A percentile compares a stretch with the other conserved stretches of the same genome.
These are phyloP conservation scores for Liparis tanakae DNA, from an alignment of 2,797 vertebrate genomes.

Conservation along the genomic window DNA sequence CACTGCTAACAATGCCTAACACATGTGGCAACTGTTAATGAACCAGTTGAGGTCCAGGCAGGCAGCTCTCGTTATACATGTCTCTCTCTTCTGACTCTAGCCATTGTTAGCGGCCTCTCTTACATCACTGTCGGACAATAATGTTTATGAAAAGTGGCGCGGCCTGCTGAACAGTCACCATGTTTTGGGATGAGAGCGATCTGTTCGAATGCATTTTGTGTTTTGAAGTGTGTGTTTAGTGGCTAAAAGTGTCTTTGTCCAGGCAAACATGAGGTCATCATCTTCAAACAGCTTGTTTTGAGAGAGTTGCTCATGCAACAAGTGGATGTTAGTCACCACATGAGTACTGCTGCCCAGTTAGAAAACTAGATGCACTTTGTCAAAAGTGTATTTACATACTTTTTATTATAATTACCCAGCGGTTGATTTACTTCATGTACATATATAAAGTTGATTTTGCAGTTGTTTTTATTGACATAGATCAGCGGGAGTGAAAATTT, in stretches of 20 bases:
- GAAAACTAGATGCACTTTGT: slow-evolving; percentile 18
- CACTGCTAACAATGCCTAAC: slow-evolving; percentile 39
- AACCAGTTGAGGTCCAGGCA: slow-evolving; percentile 38
- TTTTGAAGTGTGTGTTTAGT: slow-evolving; percentile 28
- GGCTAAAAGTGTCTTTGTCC: slow-evolving; percentile 40
- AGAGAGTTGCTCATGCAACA: slow-evolving; percentile 61
- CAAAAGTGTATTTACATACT: slow-evolving; percentile 2
- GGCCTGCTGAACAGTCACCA: slow-evolving; percentile 5
- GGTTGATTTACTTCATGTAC: slow-evolving; percentile 4
- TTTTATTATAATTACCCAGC: background rate
- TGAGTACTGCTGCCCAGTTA: slow-evolving; percentile 17
- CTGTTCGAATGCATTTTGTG: background rate
- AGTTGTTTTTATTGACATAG: background rate
- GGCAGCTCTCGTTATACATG: slow-evolving; percentile 19
- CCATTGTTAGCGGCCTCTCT: slow-evolving; percentile 21
- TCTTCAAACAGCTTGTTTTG: slow-evolving; percentile 43
- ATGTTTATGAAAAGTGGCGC: slow-evolving; percentile 14
- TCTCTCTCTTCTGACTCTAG: slow-evolving; percentile 21
- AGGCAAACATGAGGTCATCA: slow-evolving; percentile 37
- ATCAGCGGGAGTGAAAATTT: background rate
- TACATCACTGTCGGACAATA: slow-evolving; percentile 42
- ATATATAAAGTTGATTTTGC: background rate
- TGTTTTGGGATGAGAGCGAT: slow-evolving; percentile 17
- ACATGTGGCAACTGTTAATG: slow-evolving; percentile 63
- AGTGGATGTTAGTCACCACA: slow-evolving; percentile 59